Evolutionary conservation across 2,888 invertebrate species (phyloP).

Genomic region (Muscina levida): DNA sequence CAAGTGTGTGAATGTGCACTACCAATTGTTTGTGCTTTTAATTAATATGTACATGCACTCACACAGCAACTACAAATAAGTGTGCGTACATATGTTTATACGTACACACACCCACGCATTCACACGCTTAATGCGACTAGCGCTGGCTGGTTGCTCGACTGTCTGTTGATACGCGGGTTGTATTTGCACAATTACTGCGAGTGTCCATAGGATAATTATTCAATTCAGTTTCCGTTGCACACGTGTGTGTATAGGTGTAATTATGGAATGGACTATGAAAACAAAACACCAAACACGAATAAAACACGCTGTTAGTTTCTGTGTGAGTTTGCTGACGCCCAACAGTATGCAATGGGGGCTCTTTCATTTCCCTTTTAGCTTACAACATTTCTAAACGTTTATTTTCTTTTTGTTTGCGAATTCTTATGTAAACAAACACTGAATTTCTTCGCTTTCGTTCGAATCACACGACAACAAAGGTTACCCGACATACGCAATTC

Average conservation of each 20-base stretch:
- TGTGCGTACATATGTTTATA: background rate
- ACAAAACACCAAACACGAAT: no score
- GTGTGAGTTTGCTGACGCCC: slow-evolving; percentile 43
- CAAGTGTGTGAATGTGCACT: background rate
- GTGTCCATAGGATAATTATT: slow-evolving; percentile 10
- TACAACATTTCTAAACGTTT: slow-evolving; percentile 6
- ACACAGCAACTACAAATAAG: no score
- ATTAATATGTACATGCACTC: background rate
- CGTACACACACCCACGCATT: background rate
- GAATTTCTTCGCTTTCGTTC: background rate
- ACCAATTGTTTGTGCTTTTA: background rate
- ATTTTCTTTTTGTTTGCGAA: slow-evolving; percentile 13
- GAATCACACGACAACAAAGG: background rate
- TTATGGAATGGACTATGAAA: no score
- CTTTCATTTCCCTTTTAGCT: slow-evolving; percentile 10
- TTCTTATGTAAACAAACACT: slow-evolving; percentile 54
- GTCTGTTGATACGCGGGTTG: background rate
- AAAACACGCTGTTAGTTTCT: background rate
- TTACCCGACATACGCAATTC: background rate
- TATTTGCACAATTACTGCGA: slow-evolving; percentile 30
- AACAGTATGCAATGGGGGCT: slow-evolving; percentile 51
- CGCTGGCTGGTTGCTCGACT: background rate
- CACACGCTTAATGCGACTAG: background rate
- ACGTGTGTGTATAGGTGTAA: background rate
- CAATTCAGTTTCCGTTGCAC: background rate